Evolutionary conservation across 2,797 vertebrate genomes (phyloP).

Genomic region (Emys orbicularis): DNA sequence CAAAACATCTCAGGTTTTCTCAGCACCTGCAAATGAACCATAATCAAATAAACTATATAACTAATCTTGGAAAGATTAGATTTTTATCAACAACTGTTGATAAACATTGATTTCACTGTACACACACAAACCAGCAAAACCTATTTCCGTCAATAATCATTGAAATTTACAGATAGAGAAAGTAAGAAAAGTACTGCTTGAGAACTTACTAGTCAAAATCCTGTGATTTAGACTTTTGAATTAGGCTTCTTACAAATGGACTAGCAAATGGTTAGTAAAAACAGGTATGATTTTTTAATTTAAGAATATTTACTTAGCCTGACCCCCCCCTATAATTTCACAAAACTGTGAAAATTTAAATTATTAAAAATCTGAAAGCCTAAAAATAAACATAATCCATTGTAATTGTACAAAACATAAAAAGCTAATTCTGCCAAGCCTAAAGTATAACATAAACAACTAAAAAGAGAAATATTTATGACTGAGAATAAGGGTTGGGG

Average conservation of each 20-base stretch:
- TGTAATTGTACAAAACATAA: background rate
- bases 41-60: conserved; percentile 58
- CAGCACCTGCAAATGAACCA: conserved; percentile 55
- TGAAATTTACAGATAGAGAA: background rate
- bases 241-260: background rate
- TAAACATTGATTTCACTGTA: background rate
- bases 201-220: background rate
- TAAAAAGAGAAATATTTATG: conserved; percentile 28
- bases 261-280: background rate
- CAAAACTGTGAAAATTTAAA: background rate
- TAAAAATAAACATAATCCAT: background rate
- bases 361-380: background rate
- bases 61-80: background rate
- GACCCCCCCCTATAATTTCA: background rate
- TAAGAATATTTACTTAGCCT: background rate
- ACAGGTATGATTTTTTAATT: background rate
- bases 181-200: background rate
- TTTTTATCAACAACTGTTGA: background rate
- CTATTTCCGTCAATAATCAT: background rate
- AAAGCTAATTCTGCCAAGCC: background rate
- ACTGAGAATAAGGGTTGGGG: conserved; percentile 4
- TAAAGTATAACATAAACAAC: conserved; percentile 53
- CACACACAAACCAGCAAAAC: background rate
- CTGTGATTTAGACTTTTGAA: background rate
- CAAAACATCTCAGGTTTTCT: conserved; percentile 39